A percentile compares a stretch with the other conserved stretches of the same genome.
phyloP scores from a whole-genome alignment of 92 coral and sea anemone genomes.

The Phenganax subtilis region DNA sequence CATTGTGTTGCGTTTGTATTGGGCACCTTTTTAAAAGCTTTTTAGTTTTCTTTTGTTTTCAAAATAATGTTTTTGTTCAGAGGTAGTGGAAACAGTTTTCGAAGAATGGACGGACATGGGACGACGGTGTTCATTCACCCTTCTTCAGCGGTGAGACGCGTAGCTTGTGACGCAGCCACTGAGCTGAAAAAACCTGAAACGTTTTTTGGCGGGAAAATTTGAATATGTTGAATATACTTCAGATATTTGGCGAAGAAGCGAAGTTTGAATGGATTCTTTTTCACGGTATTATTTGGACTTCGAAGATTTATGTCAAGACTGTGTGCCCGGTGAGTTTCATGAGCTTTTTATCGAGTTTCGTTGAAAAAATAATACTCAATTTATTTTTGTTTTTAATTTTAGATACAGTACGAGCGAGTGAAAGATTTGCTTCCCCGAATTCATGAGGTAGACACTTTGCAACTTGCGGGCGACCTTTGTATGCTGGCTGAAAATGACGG shows the following conservation, averaged over 20 bases:
- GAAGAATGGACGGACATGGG: constrained; percentile 94
- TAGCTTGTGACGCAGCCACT: background rate
- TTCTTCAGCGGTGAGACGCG: constrained; percentile 67
- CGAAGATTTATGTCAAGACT: constrained; percentile 87
- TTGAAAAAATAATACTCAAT: background rate
- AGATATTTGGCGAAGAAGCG: constrained; percentile 81
- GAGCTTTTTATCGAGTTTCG: background rate
- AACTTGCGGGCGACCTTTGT: constrained; percentile 65
- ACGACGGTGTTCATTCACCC: constrained; percentile 82
- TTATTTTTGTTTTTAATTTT: background rate
- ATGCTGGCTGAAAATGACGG: constrained; percentile 28
- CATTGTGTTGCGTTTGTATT: constrained; percentile 5
- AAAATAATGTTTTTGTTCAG: constrained; percentile 18
- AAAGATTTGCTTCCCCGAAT: constrained; percentile 76
- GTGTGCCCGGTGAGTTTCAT: constrained; percentile 71
- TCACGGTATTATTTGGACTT: constrained; percentile 89
- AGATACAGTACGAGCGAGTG: constrained; percentile 82
- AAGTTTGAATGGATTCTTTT: constrained; percentile 86
- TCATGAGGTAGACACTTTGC: constrained; percentile 64
- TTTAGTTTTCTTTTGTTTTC: background rate
- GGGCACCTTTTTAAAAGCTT: background rate
- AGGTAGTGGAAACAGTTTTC: constrained; percentile 66
- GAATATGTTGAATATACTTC: background rate
- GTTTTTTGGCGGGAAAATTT: too few species aligned
- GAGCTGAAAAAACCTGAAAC: too few species aligned